Conservation (phyloP, 2,888 invertebrate species). For the Oithona nana region DNA sequence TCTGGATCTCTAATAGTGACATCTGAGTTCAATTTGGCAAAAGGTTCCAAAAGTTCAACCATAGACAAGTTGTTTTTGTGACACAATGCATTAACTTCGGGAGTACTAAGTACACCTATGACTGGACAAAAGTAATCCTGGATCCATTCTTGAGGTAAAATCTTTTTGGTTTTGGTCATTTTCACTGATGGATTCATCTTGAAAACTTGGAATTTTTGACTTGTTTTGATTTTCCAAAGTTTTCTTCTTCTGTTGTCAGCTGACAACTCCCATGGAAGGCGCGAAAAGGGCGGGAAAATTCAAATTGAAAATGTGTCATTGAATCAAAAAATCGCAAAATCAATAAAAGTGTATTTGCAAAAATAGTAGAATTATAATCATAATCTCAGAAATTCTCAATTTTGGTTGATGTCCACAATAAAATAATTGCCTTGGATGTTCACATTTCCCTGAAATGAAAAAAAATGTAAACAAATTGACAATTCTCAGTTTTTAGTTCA, state of each 20-base stretch:
- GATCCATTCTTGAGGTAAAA: background rate
- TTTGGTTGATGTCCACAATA: background rate
- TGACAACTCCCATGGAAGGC: too few relatives aligned
- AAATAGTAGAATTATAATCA: background rate
- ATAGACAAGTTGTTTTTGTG: conserved; percentile 8
- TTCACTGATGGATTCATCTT: too few relatives aligned
- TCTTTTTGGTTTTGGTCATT: background rate
- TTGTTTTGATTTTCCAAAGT: too few relatives aligned
- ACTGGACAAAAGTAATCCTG: conserved; percentile 13
- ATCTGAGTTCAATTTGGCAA: background rate
- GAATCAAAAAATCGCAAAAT: too few relatives aligned
- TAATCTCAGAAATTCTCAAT: background rate
- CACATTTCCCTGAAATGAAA: too few relatives aligned
- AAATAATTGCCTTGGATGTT: background rate
- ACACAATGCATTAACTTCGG: background rate
- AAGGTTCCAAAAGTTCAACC: conserved; percentile 12
- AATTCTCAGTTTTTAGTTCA: too few relatives aligned
- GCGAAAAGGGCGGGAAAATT: too few relatives aligned
- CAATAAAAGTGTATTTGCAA: too few relatives aligned
- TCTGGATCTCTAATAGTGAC: conserved; percentile 11
- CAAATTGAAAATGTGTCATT: too few relatives aligned
- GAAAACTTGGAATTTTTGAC: too few relatives aligned
- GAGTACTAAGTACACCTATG: conserved; percentile 4
- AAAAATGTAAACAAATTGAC: too few relatives aligned
- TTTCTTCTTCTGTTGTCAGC: too few relatives aligned